phyloP scores from a whole-genome alignment of 2,888 invertebrate genomes.

The Coleophora deauratella region DNA sequence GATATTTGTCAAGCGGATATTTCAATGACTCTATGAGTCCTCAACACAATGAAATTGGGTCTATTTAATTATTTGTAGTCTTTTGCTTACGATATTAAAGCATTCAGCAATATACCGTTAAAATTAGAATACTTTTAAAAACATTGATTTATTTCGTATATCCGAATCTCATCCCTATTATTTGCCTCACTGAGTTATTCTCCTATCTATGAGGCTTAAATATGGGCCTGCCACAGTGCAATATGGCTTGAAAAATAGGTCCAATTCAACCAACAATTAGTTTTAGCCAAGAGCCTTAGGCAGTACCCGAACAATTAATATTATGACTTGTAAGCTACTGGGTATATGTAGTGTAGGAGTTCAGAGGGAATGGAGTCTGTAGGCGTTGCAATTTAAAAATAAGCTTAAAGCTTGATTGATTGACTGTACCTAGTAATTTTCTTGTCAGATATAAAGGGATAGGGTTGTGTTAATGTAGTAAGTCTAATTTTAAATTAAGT shows the following conservation, averaged over 20 bases:
- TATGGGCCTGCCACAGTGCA: constrained; percentile 24
- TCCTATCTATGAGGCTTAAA: constrained; percentile 22
- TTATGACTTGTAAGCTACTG: constrained; percentile 17
- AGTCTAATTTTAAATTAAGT: too few relatives aligned
- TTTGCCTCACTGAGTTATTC: not conserved
- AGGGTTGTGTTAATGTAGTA: too few relatives aligned
- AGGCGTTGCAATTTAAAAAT: not conserved
- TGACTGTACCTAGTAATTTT: not conserved
- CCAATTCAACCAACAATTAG: constrained; percentile 27
- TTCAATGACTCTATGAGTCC: too few relatives aligned
- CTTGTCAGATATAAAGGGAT: not conserved
- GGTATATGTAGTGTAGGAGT: constrained; percentile 16
- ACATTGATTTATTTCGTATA: too few relatives aligned
- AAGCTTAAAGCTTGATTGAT: not conserved
- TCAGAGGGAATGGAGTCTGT: constrained; percentile 3
- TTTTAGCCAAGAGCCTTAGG: constrained; percentile 23
- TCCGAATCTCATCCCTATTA: not conserved
- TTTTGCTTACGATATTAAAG: too few relatives aligned
- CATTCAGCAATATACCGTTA: too few relatives aligned
- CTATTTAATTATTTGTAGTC: too few relatives aligned
- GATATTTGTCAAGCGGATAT: too few relatives aligned
- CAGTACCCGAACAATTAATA: constrained; percentile 25
- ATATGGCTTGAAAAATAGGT: constrained; percentile 34
- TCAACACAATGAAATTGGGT: too few relatives aligned
- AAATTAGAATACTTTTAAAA: too few relatives aligned